Conservation (phyloP, 2,113 vertebrate species). For the Dipodomys ordii region DNA sequence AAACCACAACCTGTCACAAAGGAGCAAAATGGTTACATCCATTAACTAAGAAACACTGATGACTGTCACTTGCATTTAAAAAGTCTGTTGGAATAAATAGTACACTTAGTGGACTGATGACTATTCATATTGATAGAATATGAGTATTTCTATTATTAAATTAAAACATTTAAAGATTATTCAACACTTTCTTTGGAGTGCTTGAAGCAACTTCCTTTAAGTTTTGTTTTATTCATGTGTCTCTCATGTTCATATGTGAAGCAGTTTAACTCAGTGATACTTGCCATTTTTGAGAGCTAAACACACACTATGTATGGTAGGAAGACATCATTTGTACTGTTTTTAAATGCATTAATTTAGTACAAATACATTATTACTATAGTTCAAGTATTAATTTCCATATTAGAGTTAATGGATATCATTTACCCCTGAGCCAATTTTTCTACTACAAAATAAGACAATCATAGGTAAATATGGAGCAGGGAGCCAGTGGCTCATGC, state of each 20-base stretch:
- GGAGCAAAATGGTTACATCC: not conserved
- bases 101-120: not conserved
- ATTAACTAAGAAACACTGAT: not conserved
- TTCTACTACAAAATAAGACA: not conserved
- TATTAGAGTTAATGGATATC: not conserved
- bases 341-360: not conserved
- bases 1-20: slow-evolving; percentile 85
- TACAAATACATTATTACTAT: not conserved
- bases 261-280: not conserved
- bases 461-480: not conserved
- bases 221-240: not conserved
- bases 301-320: not conserved
- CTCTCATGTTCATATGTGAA: not conserved
- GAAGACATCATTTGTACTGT: not conserved
- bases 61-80: not conserved
- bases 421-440: slow-evolving; percentile 10
- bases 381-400: not conserved
- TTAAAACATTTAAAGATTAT: slow-evolving; percentile 10
- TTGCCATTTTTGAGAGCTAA: not conserved
- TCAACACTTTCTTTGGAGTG: not conserved
- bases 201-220: slow-evolving; percentile 1
- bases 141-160: not conserved
- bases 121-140: not conserved
- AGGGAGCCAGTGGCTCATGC: no score
- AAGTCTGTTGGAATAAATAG: not conserved